These are phyloP conservation scores for Micromesistius poutassou DNA, from an alignment of 2,797 vertebrate genomes.

Conservation along the genomic window DNA sequence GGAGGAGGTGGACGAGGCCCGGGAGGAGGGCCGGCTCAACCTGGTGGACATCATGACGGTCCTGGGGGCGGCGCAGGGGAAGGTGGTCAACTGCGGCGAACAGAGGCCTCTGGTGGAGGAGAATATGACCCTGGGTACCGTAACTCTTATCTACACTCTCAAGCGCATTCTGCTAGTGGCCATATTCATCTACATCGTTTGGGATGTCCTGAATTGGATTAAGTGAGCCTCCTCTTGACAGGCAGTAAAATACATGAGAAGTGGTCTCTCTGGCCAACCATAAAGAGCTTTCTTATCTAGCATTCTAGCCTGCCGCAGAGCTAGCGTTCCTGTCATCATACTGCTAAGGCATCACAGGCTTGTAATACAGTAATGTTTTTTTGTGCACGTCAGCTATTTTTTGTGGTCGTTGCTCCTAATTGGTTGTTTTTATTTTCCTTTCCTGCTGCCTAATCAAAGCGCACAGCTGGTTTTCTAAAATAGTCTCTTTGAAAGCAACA, in stretches of 20 bases:
- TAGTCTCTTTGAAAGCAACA: conserved; percentile 45
- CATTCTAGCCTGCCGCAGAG: neutral
- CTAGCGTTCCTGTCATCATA: neutral
- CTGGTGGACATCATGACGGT: conserved; percentile 95
- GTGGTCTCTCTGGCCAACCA: neutral
- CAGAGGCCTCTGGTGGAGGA: conserved; percentile 75
- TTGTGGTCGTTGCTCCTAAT: neutral
- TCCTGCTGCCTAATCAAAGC: conserved; percentile 19
- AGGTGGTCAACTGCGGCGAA: conserved; percentile 71
- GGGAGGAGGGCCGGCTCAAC: conserved; percentile 80
- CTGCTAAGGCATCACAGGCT: neutral
- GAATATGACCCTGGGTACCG: conserved; percentile 78
- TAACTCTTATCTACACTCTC: conserved; percentile 73
- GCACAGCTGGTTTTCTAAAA: conserved; percentile 45
- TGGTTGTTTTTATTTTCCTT: conserved; percentile 3
- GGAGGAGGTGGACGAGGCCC: conserved; percentile 73
- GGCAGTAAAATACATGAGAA: neutral
- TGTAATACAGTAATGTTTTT: neutral
- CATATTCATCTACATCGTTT: conserved; percentile 74
- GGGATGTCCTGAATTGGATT: conserved; percentile 78
- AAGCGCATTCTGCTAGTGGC: conserved; percentile 71
- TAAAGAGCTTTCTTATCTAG: neutral
- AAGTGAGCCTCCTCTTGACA: conserved; percentile 47
- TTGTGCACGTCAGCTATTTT: neutral
- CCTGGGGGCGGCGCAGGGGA: conserved; percentile 82